Evolutionary conservation across 2,888 invertebrate genomes (phyloP).

Genomic region (Orthosia gothica): DNA sequence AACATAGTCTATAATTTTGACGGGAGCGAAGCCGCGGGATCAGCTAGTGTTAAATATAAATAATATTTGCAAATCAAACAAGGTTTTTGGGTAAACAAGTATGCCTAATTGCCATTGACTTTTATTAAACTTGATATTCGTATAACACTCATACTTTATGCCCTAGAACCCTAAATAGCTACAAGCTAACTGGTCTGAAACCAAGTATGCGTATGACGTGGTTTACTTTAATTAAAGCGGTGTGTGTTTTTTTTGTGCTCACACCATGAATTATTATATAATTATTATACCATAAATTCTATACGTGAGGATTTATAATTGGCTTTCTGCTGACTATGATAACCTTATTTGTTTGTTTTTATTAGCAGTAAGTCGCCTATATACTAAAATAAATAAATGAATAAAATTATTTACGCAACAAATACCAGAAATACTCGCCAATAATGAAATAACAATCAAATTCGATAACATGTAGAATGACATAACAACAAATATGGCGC

Average conservation of each 20-base stretch:
- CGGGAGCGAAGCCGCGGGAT: too few species aligned
- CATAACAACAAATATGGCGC: constrained; percentile 14
- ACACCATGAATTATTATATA: too few species aligned
- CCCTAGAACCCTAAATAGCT: constrained; percentile 8
- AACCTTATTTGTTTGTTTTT: too few species aligned
- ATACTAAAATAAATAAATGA: too few species aligned
- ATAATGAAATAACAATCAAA: constrained; percentile 12
- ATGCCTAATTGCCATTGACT: background rate
- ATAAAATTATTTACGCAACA: background rate
- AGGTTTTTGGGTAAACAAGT: background rate
- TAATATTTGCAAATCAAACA: background rate
- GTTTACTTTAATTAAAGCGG: too few species aligned
- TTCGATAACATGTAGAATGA: background rate
- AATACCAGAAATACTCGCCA: constrained; percentile 14
- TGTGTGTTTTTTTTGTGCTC: too few species aligned
- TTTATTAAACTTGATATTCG: background rate
- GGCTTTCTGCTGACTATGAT: too few species aligned
- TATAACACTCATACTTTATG: background rate
- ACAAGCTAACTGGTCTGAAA: constrained; percentile 4
- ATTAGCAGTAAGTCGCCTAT: too few species aligned
- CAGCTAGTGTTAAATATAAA: background rate
- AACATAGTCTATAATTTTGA: too few species aligned
- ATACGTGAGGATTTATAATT: too few species aligned
- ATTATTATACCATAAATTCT: too few species aligned
- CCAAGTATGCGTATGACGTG: too few species aligned